Base-by-base conservation (phyloP, 2,888 invertebrate genomes). In the Dryococelus australis region DNA sequence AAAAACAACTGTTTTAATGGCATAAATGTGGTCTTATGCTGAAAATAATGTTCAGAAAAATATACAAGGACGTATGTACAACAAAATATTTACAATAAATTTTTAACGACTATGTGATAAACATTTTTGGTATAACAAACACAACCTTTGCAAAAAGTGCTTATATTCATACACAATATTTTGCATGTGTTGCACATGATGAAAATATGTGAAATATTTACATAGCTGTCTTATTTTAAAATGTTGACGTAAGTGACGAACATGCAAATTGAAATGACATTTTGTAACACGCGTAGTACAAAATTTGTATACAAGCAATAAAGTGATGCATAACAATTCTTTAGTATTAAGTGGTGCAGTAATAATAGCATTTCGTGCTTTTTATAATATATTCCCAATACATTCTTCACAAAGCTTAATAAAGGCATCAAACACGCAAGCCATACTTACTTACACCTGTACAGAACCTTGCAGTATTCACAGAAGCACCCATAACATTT, bases 51-150 rank as follows among this genome's bases (percentile, higher is more conserved):
- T 87, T 89, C 88, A 89, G 89, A 89, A 89, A 89, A 89, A 89
- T 89, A 89, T 89, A 89, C 89, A 89, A 88, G 87, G 88, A 89
- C 88, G 87, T 89, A 89, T 89, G 86, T 89, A 89, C 89, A 89
- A 88, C 88, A 88, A 88, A 87, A 86, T 89, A 88, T 88, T 88
- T 88, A 88, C 87, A 88, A 88, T 87, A 78, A 87, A 87, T 88
- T 88, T 85, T 86, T 87, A 86, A 51, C 79, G 85, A 86, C 86
- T 88, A 88, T 86, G 88, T 88, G 88, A 86, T 87, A 88, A 88
- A 88, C 85, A 88, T 86, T 88, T 47, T 86, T 87, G 87, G 87
- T 88, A 83, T 83, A 87, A 87, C 88, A 88, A 88, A 88, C 88
- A 87, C 88, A 88, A 88, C 86, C 88, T 85, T 88, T 88, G 87